Evolutionary conservation across 2,888 invertebrate species (phyloP), one percentile per base, ranked within the genome.

Genomic region (Cordilura impudica): DNA sequence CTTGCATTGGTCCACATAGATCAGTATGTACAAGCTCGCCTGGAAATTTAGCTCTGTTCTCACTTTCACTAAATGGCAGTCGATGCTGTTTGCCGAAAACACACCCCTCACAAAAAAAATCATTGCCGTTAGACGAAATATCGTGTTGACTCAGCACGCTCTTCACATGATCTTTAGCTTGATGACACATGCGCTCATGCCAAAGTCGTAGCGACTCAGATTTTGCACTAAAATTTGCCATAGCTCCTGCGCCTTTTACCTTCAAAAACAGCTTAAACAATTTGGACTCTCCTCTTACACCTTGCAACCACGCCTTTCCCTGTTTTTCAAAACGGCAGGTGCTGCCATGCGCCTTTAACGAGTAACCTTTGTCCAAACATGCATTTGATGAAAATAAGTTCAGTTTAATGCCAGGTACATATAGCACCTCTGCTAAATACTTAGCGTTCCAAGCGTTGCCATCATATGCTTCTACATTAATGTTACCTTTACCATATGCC

Each of bases 101-200:
- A n/a, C n/a, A n/a, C n/a, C n/a, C n/a, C n/a, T n/a, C n/a, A 29
- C 82, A 84, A 51, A 78, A 77, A 21, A 78, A 81, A 21, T 70
- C 49, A 4, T 75, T 56, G 14, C 69, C 71, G 7, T 18, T 26
- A 71, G 54, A 82, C n/a, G 69, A 23, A 31, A 84, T 82, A 6
- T 74, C 61, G n/a, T 60, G 60, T 12, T 56, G 8, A n/a, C 54
- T 71, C 8, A 84, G 69, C 16, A 83, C n/a, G n/a, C n/a, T n/a
- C n/a, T n/a, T n/a, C n/a, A n/a, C n/a, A n/a, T n/a, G n/a, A n/a
- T n/a, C n/a, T 21, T 81, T 58, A 35, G 81, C 79, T 72, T 84
- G 84, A 45, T 83, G 83, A 3, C 74, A 78, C 19, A 85, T 43
- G 6, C 83, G 23, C 43, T 83, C 83, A 76, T 85, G 83, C 85